Percentiles rank a stretch among this genome's conserved stretches.
These are phyloP conservation scores for Pseudobourletiella spinata DNA, from an alignment of 1,140 invertebrate species.

Conservation along the genomic window DNA sequence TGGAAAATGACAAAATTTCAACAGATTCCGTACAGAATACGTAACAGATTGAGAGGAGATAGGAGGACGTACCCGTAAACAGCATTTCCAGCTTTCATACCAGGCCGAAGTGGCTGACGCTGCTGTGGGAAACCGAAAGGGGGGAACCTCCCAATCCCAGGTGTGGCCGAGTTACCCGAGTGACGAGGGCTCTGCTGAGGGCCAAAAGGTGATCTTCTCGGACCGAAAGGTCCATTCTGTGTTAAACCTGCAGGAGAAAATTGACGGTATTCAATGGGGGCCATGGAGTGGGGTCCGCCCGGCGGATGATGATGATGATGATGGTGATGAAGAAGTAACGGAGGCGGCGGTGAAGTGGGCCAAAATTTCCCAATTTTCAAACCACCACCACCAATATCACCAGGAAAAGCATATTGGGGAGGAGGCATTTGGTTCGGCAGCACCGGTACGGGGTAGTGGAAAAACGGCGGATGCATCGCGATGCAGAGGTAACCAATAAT, in stretches of 20 bases:
- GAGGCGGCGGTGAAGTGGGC: too few relatives aligned
- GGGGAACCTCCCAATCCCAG: slow-evolving; percentile 29
- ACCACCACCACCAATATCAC: too few relatives aligned
- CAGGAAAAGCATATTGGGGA: neutral
- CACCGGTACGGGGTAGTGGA: too few relatives aligned
- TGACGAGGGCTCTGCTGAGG: slow-evolving; percentile 28
- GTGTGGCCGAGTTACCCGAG: slow-evolving; percentile 12
- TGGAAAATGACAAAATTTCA: neutral
- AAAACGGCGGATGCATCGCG: neutral
- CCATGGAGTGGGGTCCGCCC: neutral
- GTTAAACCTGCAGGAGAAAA: slow-evolving; percentile 15
- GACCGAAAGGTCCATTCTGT: slow-evolving; percentile 32
- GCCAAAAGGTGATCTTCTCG: slow-evolving; percentile 30
- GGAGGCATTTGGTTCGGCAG: neutral
- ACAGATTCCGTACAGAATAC: neutral
- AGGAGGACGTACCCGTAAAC: slow-evolving; percentile 26
- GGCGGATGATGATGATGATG: too few relatives aligned
- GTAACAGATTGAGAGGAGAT: neutral
- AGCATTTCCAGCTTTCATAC: slow-evolving; percentile 29
- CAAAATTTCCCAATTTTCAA: neutral
- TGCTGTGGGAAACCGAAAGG: slow-evolving; percentile 30
- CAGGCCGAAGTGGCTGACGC: slow-evolving; percentile 26
- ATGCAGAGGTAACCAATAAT: too few relatives aligned
- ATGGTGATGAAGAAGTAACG: neutral
- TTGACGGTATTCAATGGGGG: neutral